phyloP scores from a whole-genome alignment of 1,140 invertebrate species.

The Brachionus calyciflorus region DNA sequence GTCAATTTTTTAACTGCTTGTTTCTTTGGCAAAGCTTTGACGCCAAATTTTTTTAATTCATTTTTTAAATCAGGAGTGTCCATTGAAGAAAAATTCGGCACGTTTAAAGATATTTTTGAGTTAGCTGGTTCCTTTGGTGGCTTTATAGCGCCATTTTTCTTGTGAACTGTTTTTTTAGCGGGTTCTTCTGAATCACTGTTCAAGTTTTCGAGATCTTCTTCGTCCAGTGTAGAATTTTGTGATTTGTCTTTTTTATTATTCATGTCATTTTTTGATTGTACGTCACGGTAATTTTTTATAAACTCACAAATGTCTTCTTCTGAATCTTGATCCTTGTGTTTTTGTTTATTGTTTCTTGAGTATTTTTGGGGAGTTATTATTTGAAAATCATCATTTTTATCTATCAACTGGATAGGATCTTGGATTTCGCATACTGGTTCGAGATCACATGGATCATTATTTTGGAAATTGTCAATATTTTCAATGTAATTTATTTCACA shows the following conservation, averaged over 20 bases:
- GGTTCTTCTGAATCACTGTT: not conserved
- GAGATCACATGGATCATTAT: not conserved
- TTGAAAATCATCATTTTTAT: too few species aligned
- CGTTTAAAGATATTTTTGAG: not conserved
- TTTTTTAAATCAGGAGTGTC: constrained; percentile 49
- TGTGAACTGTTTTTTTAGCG: not conserved
- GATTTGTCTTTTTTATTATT: not conserved
- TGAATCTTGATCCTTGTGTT: too few species aligned
- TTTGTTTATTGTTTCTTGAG: too few species aligned
- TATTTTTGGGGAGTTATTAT: too few species aligned
- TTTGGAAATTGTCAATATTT: not conserved
- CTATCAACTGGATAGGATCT: not conserved
- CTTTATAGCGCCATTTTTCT: not conserved
- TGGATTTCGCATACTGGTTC: not conserved
- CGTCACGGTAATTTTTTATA: not conserved
- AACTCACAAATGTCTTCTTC: not conserved
- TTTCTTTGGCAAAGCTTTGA: constrained; percentile 49
- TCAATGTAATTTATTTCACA: not conserved
- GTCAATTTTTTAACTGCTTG: constrained; percentile 50
- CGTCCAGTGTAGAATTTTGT: constrained; percentile 21
- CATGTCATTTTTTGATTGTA: not conserved
- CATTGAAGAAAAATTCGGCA: constrained; percentile 49
- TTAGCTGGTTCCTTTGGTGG: not conserved
- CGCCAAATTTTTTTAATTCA: constrained; percentile 51
- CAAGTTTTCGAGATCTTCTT: not conserved